Evolutionary conservation across 1,140 invertebrate species (phyloP).

Genomic region (Dolichoris vasculosae): DNA sequence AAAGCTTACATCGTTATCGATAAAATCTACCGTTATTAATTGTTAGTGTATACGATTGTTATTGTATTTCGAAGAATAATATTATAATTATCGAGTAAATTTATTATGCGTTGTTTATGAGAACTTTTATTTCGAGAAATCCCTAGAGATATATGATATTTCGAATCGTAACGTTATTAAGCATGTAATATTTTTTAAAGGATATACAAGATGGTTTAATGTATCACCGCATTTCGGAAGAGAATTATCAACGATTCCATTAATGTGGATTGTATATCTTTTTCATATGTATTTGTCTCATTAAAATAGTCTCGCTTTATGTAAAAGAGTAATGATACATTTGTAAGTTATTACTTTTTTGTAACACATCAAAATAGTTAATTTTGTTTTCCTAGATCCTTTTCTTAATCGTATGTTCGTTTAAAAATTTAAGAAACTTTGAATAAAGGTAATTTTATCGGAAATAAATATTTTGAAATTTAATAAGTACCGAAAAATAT

Average conservation of each 20-base stretch:
- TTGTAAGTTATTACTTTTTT: too few relatives aligned
- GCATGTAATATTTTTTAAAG: background rate
- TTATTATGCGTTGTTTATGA: background rate
- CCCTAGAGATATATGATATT: background rate
- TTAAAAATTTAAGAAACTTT: too few relatives aligned
- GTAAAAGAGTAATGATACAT: too few relatives aligned
- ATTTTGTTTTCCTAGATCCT: too few relatives aligned
- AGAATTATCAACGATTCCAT: background rate
- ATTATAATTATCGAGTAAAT: background rate
- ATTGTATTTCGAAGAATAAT: background rate
- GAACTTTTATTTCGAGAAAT: background rate
- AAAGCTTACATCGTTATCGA: background rate
- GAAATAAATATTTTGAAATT: too few relatives aligned
- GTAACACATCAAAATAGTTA: too few relatives aligned
- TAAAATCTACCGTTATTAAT: background rate
- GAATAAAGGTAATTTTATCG: too few relatives aligned
- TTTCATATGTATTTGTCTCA: too few relatives aligned
- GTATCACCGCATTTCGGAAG: background rate
- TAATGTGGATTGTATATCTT: too few relatives aligned
- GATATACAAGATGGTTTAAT: background rate
- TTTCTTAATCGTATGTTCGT: too few relatives aligned
- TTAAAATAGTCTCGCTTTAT: too few relatives aligned
- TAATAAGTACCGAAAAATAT: too few relatives aligned
- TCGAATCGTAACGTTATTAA: background rate
- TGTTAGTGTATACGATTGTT: background rate